A percentile compares a stretch with the other conserved stretches of the same genome.
These are phyloP conservation scores for Dugesia japonica DNA, from an alignment of 2,888 invertebrate species.

Conservation along the genomic window DNA sequence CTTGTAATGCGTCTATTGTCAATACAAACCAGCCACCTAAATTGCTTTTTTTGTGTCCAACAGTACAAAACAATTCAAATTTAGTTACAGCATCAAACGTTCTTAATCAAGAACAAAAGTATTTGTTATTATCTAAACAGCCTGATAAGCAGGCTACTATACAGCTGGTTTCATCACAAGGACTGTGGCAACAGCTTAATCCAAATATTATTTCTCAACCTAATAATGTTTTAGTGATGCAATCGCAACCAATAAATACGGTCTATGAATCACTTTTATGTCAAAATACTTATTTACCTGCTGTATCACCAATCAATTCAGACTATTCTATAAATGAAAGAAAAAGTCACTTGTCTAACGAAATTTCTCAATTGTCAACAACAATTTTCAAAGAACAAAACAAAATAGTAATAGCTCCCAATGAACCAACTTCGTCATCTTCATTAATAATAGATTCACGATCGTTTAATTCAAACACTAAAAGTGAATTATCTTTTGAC, in stretches of 20 bases:
- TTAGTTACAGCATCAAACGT: neutral
- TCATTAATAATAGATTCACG: conserved; percentile 6
- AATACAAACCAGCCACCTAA: neutral
- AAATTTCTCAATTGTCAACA: neutral
- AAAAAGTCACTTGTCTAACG: neutral
- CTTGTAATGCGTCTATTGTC: neutral
- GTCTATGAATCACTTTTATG: neutral
- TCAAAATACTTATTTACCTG: neutral
- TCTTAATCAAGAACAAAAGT: neutral
- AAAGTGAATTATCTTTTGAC: neutral
- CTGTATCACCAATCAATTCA: neutral
- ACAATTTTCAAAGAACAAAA: neutral
- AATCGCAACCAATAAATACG: neutral
- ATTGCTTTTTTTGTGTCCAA: neutral
- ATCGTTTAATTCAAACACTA: neutral
- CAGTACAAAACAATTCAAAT: neutral
- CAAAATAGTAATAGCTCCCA: neutral
- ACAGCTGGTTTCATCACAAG: neutral
- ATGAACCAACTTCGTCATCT: neutral
- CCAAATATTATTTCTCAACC: neutral
- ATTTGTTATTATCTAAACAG: neutral
- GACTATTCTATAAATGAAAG: neutral
- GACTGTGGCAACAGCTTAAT: neutral
- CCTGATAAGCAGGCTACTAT: neutral
- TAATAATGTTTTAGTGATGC: neutral